These are phyloP conservation scores for Chydorus sphaericus DNA, from an alignment of 2,888 invertebrate species.

Conservation along the genomic window DNA sequence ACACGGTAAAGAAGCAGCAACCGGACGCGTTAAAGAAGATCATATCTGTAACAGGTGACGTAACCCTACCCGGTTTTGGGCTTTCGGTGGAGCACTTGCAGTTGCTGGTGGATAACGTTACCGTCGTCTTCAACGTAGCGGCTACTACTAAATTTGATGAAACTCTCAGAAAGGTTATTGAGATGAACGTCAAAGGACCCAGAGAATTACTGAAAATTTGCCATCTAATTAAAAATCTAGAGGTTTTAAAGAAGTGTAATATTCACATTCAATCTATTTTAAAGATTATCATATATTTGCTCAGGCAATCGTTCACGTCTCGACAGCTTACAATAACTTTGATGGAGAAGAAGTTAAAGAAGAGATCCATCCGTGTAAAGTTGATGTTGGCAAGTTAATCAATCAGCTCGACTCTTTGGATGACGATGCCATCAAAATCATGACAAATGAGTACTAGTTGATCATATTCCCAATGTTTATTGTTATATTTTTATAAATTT, in stretches of 20 bases:
- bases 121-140: conserved; percentile 91
- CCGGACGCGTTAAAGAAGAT: conserved; percentile 54
- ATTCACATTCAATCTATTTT: too few relatives aligned
- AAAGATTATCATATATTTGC: too few relatives aligned
- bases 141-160: conserved; percentile 98
- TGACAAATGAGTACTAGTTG: conserved; percentile 42
- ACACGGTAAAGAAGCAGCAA: conserved; percentile 46
- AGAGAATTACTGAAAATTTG: conserved; percentile 81
- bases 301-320: conserved; percentile 61
- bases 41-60: conserved; percentile 59
- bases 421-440: conserved; percentile 64
- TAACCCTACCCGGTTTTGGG: conserved; percentile 67
- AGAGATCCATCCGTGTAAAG: conserved; percentile 64
- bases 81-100: conserved; percentile 62
- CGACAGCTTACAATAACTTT: conserved; percentile 65
- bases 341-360: conserved; percentile 60
- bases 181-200: conserved; percentile 90
- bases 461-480: conserved; percentile 1
- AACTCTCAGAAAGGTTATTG: conserved; percentile 81
- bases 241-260: too few relatives aligned
- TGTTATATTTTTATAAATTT: not conserved
- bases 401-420: conserved; percentile 55
- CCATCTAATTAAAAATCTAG: conserved; percentile 72
- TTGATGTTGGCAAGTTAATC: conserved; percentile 46
- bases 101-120: conserved; percentile 49